Evolutionary conservation across 2,888 invertebrate genomes (phyloP), one percentile per base, ranked within the genome.

Genomic region (Cactoblastis cactorum): DNA sequence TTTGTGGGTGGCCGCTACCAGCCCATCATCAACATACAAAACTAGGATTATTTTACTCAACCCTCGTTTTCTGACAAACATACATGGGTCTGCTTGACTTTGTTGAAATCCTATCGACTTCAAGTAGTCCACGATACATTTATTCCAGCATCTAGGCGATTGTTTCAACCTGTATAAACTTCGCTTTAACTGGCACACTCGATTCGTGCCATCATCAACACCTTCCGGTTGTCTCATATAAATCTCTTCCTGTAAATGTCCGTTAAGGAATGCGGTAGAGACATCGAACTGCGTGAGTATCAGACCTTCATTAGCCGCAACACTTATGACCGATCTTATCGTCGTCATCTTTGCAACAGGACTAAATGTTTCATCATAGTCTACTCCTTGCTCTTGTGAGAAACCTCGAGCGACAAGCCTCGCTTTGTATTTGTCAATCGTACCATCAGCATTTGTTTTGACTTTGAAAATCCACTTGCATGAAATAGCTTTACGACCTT

Each of bases 371-470:
- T 58, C 32, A 2, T 58, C 45, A 35, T 53, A 54, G 22, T 58
- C 54, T 0, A 53, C 6, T 11, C 54, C 55, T 47, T 52, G 48
- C n/a, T 41, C 45, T 47, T 58, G 55, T 11, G 37, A n/a, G 41
- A 18, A 55, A 2, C 54, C 55, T 35, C 41, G 45, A 8, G 49
- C 45, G 2, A 55, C 55, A 22, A 22, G 22, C 22, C 22, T 22
- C 18, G 53, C 62, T 52, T 64, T 68, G 37, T 56, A 61, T 28
- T 50, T 51, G 22, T 41, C 45, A 6, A 59, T 45, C 11, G 52
- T 49, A 32, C 61, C 65, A 53, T 54, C 54, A 28, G 46, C 49
- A 32, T 54, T 55, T 24, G 35, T 53, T 54, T 63, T 69, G 4
- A 52, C 54, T 55, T 53, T 55, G 47, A 49, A 61, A 6, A 56